A percentile compares a stretch with the other conserved stretches of the same genome.
Evolutionary conservation across 2,113 vertebrate species (phyloP).

Genomic region (Thryonomys swinderianus): DNA sequence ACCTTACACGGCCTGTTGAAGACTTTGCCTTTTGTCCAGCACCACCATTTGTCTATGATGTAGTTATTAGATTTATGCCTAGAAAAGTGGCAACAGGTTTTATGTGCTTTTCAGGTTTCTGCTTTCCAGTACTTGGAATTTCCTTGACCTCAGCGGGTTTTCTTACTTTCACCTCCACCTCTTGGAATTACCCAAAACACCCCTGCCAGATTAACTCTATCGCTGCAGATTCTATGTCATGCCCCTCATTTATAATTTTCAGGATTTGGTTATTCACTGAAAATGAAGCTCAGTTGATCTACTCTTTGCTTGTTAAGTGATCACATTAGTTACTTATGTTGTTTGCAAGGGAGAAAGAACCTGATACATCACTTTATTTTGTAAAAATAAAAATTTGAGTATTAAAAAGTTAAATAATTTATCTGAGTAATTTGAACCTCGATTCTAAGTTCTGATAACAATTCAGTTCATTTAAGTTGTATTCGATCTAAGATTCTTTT

Average conservation of each 20-base stretch:
- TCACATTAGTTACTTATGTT: neutral
- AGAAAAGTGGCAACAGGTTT: neutral
- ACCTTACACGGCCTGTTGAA: neutral
- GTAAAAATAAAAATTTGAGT: neutral
- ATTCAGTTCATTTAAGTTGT: neutral
- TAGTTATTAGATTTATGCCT: neutral
- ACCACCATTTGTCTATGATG: neutral
- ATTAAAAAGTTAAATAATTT: neutral
- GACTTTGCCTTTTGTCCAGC: neutral
- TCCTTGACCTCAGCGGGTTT: neutral
- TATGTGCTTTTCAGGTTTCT: neutral
- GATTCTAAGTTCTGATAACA: neutral
- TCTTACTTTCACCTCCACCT: neutral
- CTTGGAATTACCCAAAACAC: neutral
- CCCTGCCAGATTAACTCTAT: neutral
- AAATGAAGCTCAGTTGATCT: neutral
- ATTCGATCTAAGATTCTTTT: neutral
- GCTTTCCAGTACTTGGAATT: neutral
- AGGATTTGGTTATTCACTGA: neutral
- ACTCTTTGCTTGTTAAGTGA: neutral
- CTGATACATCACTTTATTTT: neutral
- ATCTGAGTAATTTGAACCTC: neutral
- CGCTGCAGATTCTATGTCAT: neutral
- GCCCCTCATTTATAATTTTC: neutral
- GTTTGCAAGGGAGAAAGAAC: neutral